Conservation (phyloP, 2,888 invertebrate species). For the Rhodophaea formosa region DNA sequence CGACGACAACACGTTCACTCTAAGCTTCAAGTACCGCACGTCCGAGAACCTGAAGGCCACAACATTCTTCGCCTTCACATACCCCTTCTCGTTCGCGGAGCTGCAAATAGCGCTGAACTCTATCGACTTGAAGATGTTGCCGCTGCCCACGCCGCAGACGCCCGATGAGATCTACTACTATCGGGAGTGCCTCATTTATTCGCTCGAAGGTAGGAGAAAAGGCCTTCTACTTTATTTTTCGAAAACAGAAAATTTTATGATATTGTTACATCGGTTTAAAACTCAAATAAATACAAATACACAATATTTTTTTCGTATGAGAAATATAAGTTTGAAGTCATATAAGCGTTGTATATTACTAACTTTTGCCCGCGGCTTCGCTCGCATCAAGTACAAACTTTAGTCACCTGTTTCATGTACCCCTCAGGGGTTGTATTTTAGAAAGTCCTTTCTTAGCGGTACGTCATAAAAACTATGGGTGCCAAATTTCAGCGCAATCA, state of each 20-base stretch:
- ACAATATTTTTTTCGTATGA: too few species aligned
- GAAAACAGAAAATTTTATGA: neutral
- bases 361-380: too few species aligned
- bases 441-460: too few species aligned
- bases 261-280: too few species aligned
- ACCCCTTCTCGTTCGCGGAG: slow-evolving; percentile 93
- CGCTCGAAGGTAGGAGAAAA: slow-evolving; percentile 82
- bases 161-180: slow-evolving; percentile 91
- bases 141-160: slow-evolving; percentile 51
- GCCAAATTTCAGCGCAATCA: too few species aligned
- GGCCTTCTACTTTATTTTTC: neutral
- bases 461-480: too few species aligned
- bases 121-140: slow-evolving; percentile 83
- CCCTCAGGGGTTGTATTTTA: too few species aligned
- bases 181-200: slow-evolving; percentile 89
- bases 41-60: slow-evolving; percentile 86
- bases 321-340: too few species aligned
- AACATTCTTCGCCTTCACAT: slow-evolving; percentile 94
- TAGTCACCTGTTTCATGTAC: too few species aligned
- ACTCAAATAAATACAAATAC: too few species aligned
- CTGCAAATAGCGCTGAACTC: slow-evolving; percentile 86
- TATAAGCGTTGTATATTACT: too few species aligned
- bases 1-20: slow-evolving; percentile 86
- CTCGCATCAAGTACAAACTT: too few species aligned
- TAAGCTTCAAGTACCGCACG: slow-evolving; percentile 87